Evolutionary conservation across 2,888 invertebrate genomes (phyloP).

Genomic region (Drosophila koepferae): DNA sequence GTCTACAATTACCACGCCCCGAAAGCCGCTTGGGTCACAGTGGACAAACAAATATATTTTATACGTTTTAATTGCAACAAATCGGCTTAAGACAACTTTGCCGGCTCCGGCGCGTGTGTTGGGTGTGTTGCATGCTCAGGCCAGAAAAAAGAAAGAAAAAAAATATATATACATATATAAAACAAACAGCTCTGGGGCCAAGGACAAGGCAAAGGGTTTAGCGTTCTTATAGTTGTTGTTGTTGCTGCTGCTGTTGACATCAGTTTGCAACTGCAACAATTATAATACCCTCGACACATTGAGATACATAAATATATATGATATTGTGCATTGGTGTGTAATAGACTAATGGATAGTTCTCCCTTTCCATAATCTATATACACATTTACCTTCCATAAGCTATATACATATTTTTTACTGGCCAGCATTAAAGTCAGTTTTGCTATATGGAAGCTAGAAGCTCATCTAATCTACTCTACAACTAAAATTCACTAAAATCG

Average conservation of each 20-base stretch:
- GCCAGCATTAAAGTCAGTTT: not conserved
- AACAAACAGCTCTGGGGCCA: constrained; percentile 1
- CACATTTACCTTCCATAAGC: no score
- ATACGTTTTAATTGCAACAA: constrained; percentile 61
- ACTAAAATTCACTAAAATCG: not conserved
- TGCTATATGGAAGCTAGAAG: not conserved
- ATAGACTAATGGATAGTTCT: no score
- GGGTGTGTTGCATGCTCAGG: constrained; percentile 24
- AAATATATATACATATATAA: not conserved
- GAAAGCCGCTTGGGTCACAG: constrained; percentile 31
- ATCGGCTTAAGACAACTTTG: constrained; percentile 51
- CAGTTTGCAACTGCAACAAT: constrained; percentile 27
- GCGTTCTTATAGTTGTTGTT: constrained; percentile 13
- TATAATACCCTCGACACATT: constrained; percentile 11
- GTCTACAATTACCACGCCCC: constrained; percentile 38
- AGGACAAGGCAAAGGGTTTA: constrained; percentile 46
- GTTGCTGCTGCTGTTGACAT: constrained; percentile 23
- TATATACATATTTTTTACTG: not conserved
- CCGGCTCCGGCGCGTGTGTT: not conserved
- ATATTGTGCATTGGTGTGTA: not conserved
- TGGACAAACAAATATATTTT: constrained; percentile 61
- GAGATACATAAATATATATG: not conserved
- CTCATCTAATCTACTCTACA: not conserved
- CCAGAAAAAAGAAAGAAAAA: no score
- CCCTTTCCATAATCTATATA: no score